Base-by-base conservation (phyloP, 2,797 vertebrate genomes). In the Brachymystax lenok region DNA sequence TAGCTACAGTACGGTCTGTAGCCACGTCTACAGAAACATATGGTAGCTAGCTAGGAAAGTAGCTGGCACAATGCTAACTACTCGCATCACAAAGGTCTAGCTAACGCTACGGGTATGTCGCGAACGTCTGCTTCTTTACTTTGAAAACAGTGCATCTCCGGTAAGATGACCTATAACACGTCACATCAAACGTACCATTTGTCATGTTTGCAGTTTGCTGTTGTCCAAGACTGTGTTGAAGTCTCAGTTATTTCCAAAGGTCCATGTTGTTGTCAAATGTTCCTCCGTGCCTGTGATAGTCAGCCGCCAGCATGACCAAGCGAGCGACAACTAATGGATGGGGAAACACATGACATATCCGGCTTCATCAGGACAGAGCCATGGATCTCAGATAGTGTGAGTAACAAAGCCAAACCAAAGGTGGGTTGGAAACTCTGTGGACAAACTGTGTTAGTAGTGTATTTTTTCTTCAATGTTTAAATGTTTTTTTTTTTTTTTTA, bases 21-120 rank as follows among this genome's bases (percentile, higher is more conserved):
- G 92, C 92, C 93, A 94, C 93, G 94, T 94, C 89, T 85, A 88
- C 91, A 92, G 84, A 87, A 87, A 77, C 87, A 88, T 83, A 75
- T 54, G 10, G 40, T 46, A 46, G 52, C 81, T 81, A 84, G 88
- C 88, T 71, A 78, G 16, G 27, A 16, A 77, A 19, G 17, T 66
- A 85, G 77, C 21, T 3, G 40, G 10, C 40, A 73, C 27, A 5
- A 13, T 46, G 10, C 1, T 46, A 13, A 10, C 2, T 13, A 73
- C 84, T 81, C 78, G 73, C 2, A 54, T 61, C 6, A 73, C 50
- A 35, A 21, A 33, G 46, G 17, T 56, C n/a, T 17, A 46, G 2
- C 67, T 1, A 54, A 69, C 21, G 46, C 40, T 46, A 46, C 8
- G 2, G 2, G 40, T 46, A 10, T 10, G 1, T 46, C 40, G 40